These are phyloP conservation scores for Zaprionus bogoriensis DNA, from an alignment of 2,888 invertebrate species.

Conservation along the genomic window DNA sequence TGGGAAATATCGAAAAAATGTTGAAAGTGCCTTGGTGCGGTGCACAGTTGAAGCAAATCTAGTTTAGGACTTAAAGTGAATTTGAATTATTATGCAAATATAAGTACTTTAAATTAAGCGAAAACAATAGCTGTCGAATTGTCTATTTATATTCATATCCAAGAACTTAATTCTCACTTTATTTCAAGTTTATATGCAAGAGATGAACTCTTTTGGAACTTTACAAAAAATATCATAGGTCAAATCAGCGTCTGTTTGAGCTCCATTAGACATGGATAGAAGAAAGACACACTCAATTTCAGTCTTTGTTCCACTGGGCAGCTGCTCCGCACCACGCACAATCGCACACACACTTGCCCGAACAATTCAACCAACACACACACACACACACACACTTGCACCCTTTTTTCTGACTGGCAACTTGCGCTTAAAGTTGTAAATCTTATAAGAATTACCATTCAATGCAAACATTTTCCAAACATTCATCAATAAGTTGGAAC, in stretches of 20 bases:
- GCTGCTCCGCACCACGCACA: constrained; percentile 19
- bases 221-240: constrained; percentile 32
- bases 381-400: not conserved
- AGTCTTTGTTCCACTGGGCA: constrained; percentile 40
- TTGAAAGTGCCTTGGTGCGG: not conserved
- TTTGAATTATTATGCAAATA: not conserved
- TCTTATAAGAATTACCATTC: constrained; percentile 79
- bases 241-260: constrained; percentile 64
- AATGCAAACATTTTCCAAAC: constrained; percentile 71
- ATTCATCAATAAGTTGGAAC: constrained; percentile 67
- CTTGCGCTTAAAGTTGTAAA: constrained; percentile 67
- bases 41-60: constrained; percentile 9
- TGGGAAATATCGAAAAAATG: not conserved
- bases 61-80: not conserved
- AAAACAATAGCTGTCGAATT: too few species aligned
- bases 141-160: too few species aligned
- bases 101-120: not conserved
- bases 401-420: constrained; percentile 5
- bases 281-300: constrained; percentile 7
- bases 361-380: not conserved
- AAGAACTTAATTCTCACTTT: too few species aligned
- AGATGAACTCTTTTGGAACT: constrained; percentile 40
- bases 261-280: constrained; percentile 55
- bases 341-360: not conserved
- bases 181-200: not conserved